Conservation (phyloP, 2,113 vertebrate species). For the Nyctibius bracteatus region DNA sequence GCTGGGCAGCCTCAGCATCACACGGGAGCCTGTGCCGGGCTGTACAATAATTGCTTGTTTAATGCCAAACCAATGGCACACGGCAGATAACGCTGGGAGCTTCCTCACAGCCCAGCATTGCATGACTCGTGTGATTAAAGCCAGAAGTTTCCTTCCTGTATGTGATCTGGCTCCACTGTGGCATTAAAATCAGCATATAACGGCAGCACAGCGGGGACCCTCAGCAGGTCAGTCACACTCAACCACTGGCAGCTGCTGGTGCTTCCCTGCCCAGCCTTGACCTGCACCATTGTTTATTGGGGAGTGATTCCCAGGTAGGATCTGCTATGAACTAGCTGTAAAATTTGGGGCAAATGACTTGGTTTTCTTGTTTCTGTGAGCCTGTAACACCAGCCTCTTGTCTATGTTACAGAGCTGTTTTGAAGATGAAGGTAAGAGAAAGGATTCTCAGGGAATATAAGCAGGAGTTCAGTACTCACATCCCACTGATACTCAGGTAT, state of each 20-base stretch:
- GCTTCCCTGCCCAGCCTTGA: not conserved
- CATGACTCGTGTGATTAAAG: not conserved
- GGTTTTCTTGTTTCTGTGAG: not conserved
- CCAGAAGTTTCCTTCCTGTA: not conserved
- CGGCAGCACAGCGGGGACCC: not conserved
- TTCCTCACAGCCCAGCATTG: not conserved
- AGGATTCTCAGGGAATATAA: not conserved
- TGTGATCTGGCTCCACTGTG: not conserved
- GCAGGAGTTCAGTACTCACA: not conserved
- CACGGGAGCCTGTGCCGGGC: rapidly evolving
- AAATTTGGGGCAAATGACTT: not conserved
- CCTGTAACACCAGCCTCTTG: not conserved
- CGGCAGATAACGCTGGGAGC: not conserved
- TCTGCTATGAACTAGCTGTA: not conserved
- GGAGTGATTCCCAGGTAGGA: not conserved
- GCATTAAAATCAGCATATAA: not conserved
- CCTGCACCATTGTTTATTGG: not conserved
- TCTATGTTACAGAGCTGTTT: not conserved
- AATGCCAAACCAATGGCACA: not conserved
- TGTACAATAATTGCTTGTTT: not conserved
- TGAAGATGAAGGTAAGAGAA: not conserved
- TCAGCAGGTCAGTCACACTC: not conserved
- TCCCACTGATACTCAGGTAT: not conserved
- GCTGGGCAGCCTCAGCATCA: not conserved
- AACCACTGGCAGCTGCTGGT: not conserved